Conservation (phyloP, 2,113 vertebrate genomes). For the Prochilodus magdalenae region DNA sequence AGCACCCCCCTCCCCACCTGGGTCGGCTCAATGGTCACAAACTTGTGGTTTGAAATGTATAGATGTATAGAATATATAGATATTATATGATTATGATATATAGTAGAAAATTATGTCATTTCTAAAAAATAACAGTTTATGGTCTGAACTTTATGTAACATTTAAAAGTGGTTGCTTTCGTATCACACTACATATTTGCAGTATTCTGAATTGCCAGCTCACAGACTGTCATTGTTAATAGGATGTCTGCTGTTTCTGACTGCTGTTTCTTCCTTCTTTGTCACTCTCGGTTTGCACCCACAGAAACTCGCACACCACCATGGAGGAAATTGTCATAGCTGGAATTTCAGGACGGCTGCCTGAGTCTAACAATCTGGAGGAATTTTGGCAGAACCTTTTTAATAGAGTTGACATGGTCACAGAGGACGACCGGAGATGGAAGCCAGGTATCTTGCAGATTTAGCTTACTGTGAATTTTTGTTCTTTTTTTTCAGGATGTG, state of each 20-base stretch:
- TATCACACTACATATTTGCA: no score
- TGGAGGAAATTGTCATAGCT: slow-evolving; percentile 95
- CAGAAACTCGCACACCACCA: slow-evolving; percentile 68
- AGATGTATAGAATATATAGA: no score
- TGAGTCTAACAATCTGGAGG: slow-evolving; percentile 89
- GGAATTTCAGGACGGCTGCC: slow-evolving; percentile 94
- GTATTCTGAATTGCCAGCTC: slow-evolving; percentile 3
- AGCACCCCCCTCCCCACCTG: neutral
- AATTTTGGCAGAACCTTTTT: slow-evolving; percentile 97
- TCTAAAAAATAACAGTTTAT: no score
- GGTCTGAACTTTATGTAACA: no score
- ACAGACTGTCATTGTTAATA: slow-evolving; percentile 6
- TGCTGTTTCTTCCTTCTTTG: neutral
- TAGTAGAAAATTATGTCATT: no score
- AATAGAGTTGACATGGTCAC: slow-evolving; percentile 96
- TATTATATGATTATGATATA: no score
- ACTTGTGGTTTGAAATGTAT: slow-evolving; percentile 26
- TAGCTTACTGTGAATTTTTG: neutral
- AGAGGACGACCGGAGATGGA: slow-evolving; percentile 94
- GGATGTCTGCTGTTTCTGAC: neutral
- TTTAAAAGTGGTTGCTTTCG: no score
- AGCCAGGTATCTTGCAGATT: slow-evolving; percentile 80
- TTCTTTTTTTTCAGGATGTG: neutral
- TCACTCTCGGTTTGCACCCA: slow-evolving; percentile 9
- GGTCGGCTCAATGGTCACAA: slow-evolving; percentile 16